These are phyloP conservation scores for Macaria notata DNA, from an alignment of 2,888 invertebrate genomes.

Conservation along the genomic window DNA sequence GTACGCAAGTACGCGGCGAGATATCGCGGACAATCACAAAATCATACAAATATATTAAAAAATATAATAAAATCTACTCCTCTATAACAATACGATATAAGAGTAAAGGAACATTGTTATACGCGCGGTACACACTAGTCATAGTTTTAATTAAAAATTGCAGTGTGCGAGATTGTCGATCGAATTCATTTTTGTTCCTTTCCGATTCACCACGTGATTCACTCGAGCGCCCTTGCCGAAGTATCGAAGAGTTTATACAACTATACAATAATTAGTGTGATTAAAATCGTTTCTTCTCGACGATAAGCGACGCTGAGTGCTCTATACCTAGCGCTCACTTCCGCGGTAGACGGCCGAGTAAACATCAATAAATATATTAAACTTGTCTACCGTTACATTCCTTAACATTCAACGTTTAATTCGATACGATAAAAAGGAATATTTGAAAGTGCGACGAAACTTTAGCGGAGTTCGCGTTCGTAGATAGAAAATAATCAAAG, in stretches of 20 bases:
- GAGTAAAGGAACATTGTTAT: conserved; percentile 27
- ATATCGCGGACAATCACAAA: conserved; percentile 32
- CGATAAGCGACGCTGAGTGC: conserved; percentile 46
- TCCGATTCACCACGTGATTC: conserved; percentile 17
- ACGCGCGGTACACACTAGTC: conserved; percentile 63
- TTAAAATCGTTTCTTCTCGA: conserved; percentile 43
- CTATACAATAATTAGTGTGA: conserved; percentile 27
- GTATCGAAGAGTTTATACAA: conserved; percentile 3
- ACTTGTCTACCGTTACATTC: conserved; percentile 14
- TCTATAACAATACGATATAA: conserved; percentile 20
- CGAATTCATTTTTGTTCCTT: conserved; percentile 42
- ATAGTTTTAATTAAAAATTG: conserved; percentile 73
- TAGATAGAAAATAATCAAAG: conserved; percentile 13
- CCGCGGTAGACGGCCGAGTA: conserved; percentile 7
- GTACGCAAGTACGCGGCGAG: conserved; percentile 20
- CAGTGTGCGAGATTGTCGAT: conserved; percentile 58
- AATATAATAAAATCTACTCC: conserved; percentile 36
- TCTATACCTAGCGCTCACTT: conserved; percentile 6
- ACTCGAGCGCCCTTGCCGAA: conserved; percentile 49
- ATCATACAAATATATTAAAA: conserved; percentile 34
- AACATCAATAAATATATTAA: conserved; percentile 17
- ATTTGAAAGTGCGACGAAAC: conserved; percentile 12
- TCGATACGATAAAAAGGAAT: conserved; percentile 17
- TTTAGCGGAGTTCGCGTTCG: conserved; percentile 10
- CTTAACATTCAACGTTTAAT: conserved; percentile 6